Evolutionary conservation across 2,797 vertebrate genomes (phyloP), one percentile per base, ranked within the genome.

Genomic region (Novumbra hubbsi): DNA sequence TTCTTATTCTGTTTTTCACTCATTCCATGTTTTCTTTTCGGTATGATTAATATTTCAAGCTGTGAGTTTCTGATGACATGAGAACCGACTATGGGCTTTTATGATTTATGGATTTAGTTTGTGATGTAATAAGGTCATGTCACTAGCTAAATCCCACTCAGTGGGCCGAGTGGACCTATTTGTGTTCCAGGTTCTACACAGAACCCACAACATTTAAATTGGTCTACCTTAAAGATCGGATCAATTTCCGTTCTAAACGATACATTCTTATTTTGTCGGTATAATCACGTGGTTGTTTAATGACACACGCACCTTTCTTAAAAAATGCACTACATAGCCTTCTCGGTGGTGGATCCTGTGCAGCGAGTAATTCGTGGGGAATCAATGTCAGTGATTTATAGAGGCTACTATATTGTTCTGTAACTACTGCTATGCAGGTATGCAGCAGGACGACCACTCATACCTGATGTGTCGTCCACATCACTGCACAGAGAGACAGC

Each of bases 41-140:
- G 72, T 76, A 69, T 48, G 57, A 72, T 80, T 81, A 85, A 85
- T 85, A 85, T 85, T 83, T 76, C 73, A 83, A 79, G 72, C 74
- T 76, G 63, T 78, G 66, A 52, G 62, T 60, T 24, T 60, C n/a
- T 76, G 34, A 84, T 68, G 81, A 80, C 79, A 76, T 67, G 73
- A 65, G 81, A 73, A 79, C 32, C 34, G 45, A 80, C 80, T 48
- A 45, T 41, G n/a, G 49, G 82, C 76, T 73, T 79, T 62, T 79
- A 74, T 81, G 81, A 88, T 84, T 84, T 85, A 87, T 76, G 60
- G 27, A 69, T 87, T 84, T 84, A 75, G 78, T 84, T 72, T 64
- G 77, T 81, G 80, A 84, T 80, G 75, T 81, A 70, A 85, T 87
- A 90, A 88, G 87, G 87, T 90, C 87, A 85, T 76, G 78, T 85